Evolutionary conservation across 2,113 vertebrate species (phyloP).

Genomic region (Mirounga angustirostris): DNA sequence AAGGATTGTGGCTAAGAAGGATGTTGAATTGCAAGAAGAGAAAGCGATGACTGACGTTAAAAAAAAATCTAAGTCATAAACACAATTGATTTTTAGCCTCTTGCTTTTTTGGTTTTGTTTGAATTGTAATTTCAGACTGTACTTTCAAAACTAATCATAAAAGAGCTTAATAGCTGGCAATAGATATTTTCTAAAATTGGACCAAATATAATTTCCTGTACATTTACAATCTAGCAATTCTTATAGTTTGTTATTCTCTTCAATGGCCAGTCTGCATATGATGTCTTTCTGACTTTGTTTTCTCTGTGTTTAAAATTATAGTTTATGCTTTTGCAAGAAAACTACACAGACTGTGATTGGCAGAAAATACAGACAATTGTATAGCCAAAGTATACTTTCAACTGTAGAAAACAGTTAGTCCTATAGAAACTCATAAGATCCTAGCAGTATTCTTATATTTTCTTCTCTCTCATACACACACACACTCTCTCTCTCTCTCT

Average conservation of each 20-base stretch:
- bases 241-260: conserved; percentile 29
- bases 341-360: background rate
- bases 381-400: background rate
- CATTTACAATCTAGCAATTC: conserved; percentile 54
- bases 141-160: conserved; percentile 62
- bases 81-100: conserved; percentile 49
- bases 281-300: conserved; percentile 6
- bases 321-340: conserved; percentile 50
- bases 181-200: conserved; percentile 59
- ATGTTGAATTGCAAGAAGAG: background rate
- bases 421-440: background rate
- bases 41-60: background rate
- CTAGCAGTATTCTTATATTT: background rate
- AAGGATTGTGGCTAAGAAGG: background rate
- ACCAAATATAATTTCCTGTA: conserved; percentile 61
- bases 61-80: conserved; percentile 4
- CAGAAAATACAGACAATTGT: background rate
- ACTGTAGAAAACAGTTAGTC: background rate
- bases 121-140: conserved; percentile 58
- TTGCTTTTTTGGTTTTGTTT: conserved; percentile 42
- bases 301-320: conserved; percentile 45
- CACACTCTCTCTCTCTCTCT: background rate
- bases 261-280: background rate
- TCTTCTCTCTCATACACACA: background rate
- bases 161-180: conserved; percentile 47